Base-by-base conservation (phyloP, 2,113 vertebrate species). In the Sapayoa aenigma region DNA sequence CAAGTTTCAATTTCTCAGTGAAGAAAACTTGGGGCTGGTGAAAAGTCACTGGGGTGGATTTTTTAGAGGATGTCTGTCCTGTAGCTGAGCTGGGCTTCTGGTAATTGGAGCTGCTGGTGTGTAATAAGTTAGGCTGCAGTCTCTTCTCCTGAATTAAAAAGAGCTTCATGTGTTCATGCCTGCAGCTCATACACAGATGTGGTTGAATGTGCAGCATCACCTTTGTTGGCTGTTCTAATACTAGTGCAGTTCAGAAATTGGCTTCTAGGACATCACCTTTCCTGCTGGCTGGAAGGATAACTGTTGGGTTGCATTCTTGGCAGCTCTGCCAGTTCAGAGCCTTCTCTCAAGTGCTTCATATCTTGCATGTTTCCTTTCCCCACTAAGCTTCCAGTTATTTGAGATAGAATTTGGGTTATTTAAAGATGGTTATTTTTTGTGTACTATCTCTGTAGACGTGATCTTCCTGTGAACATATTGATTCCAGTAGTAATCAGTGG, bases 181-280 rank as follows among this genome's bases (percentile, higher is more conserved):
- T 10, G 30, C 86, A 88, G 76, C 50, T 81, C 44, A 49, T 73
- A 58, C 42, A 58, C n/a, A 42, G 82, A 37, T 89, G 93, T 93
- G 22, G 67, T 87, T 80, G 42, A 62, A 58, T 76, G 67, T 63
- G 84, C 62, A 94, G 63, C 42, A 22, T 78, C 13, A 22, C 80
- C 87, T 88, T 73, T 87, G 86, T 66, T 89, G 65, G 19, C 53
- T 87, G 74, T 37, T 28, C 88, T 95, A 52, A 81, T 96, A 56
- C 93, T 96, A 82, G 66, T 84, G 63, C 39, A 66, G 87, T 41
- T 79, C 33, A 81, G 71, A 76, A 84, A 63, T 3, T 49, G 71
- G 62, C 56, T 95, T 39, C 58, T 76, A 84, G 86, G 66, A 31
- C 65, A 33, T 87, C 41, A 71, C 85, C 39, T 76, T 95, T 88